Percentiles rank a stretch among this genome's conserved stretches.
phyloP scores from a whole-genome alignment of 2,113 vertebrate genomes.

The chimpanzee (Pan troglodytes) region NHGRI_mPanTro3-v2.1_pri NC_072404.2:141399001-141399500 shows the following conservation, averaged over 20 bases:
- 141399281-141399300: not conserved
- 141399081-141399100: not conserved
- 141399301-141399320: not conserved
- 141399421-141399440: not conserved
- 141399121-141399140: not conserved
- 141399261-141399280: not conserved
- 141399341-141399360: not conserved
- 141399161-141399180: not conserved
- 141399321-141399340: not conserved
- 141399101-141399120: not conserved
- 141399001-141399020: not conserved
- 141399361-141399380: not conserved
- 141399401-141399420: not conserved
- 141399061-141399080: too few species aligned
- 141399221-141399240: not conserved
- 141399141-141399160: not conserved
- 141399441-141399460: not conserved
- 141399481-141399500: not conserved
- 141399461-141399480: not conserved
- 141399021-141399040: not conserved
- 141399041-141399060: not conserved
- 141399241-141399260: not conserved
- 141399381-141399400: not conserved
- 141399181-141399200: not conserved
- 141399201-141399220: not conserved